Evolutionary conservation across 2,797 vertebrate genomes (phyloP).

Genomic region (Sciurus vulgaris): DNA sequence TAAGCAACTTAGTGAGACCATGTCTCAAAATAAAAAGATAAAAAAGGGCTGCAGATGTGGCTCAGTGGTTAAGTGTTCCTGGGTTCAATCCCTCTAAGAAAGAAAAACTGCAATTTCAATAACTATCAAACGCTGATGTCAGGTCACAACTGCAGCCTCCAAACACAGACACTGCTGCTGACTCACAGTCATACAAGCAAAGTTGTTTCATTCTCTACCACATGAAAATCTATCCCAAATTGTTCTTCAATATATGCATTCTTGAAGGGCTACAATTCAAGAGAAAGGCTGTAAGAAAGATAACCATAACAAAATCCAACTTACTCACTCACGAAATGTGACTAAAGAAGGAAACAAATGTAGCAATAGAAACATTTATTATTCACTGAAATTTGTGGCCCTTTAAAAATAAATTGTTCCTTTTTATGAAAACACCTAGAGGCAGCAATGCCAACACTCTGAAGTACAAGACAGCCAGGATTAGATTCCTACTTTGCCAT

Average conservation of each 20-base stretch:
- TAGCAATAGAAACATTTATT: background rate
- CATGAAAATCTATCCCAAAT: slow-evolving; percentile 52
- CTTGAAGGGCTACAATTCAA: slow-evolving; percentile 20
- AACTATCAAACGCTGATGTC: background rate
- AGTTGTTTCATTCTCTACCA: slow-evolving; percentile 23
- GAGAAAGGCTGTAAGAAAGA: slow-evolving; percentile 6
- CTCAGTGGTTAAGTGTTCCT: too few relatives aligned
- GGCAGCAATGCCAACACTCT: background rate
- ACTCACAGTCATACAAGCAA: slow-evolving; percentile 40
- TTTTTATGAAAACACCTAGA: slow-evolving; percentile 42
- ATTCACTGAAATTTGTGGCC: background rate
- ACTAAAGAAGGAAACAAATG: slow-evolving; percentile 55
- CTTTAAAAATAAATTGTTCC: background rate
- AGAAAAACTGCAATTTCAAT: background rate
- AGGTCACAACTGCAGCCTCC: background rate
- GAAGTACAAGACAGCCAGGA: background rate
- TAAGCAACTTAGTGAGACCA: too few relatives aligned
- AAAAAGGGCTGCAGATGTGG: too few relatives aligned
- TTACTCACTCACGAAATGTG: slow-evolving; percentile 17
- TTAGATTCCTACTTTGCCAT: background rate
- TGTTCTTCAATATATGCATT: slow-evolving; percentile 44
- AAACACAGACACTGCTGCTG: background rate
- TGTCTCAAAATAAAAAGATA: too few relatives aligned
- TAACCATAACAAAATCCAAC: slow-evolving; percentile 21
- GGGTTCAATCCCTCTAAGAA: background rate